Base-by-base conservation (phyloP, 1,140 invertebrate genomes). In the Drosophila tsacasi region DNA sequence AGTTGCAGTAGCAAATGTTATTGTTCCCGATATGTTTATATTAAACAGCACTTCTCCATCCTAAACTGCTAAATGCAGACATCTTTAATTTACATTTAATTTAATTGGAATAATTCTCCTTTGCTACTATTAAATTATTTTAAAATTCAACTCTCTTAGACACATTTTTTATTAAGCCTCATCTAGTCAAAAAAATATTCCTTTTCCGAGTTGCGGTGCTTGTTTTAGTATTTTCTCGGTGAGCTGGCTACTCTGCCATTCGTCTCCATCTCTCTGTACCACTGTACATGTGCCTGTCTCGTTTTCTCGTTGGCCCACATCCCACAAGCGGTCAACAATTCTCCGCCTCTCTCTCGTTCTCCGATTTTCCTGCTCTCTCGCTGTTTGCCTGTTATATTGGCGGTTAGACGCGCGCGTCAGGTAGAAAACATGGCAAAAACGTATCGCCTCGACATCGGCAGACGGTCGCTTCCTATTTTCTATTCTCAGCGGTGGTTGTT, bases 351-450 rank as follows among this genome's bases (percentile, higher is more conserved):
- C 66, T 55, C 17, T 37, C 35, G 62, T 63, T 66, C 63, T 63
- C 58, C 19, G 49, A 59, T 50, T 69, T 46, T 66, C 83, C 71
- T 89, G 74, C 78, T 89, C 46, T 63, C 55, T 66, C 81, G 67
- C 73, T 92, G 91, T 72, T 89, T 76, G 91, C 91, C 91, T 92
- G 91, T 90, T 92, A 92, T 83, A 90, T 92, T 92, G 91, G 91
- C 91, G 91, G 91, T 92, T 91, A 91, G 89, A 91, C 89, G 84
- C 83, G 89, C 83, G 83, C 85, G 85, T 90, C 85, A 90, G 84
- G 85, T 90, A 89, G 64, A 55, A 71, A 69, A 55, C 64, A 42
- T 90, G 83, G 64, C 37, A 71, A 47, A 66, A 66, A 35, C 67
- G 49, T 66, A 66, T 46, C 58, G 46, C 23, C 49, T 58, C 50